Conservation (phyloP, 2,888 invertebrate genomes). For the Julus scanicus region DNA sequence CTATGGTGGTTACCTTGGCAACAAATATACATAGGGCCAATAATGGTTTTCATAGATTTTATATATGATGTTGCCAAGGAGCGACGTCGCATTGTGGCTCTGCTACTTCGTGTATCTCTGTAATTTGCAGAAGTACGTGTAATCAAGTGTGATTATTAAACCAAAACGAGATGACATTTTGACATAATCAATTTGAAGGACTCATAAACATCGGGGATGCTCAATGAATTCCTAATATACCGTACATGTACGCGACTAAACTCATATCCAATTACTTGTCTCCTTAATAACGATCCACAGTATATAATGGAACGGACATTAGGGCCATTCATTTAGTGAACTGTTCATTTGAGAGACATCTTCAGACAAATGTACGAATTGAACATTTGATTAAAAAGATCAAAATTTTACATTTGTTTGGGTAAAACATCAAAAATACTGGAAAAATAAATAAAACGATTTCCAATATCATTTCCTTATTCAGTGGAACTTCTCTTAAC, state of each 20-base stretch:
- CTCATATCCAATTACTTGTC: neutral
- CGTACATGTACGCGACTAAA: neutral
- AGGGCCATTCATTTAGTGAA: no score
- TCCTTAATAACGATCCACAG: neutral
- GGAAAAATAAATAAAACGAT: no score
- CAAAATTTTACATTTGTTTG: no score
- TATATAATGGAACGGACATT: neutral
- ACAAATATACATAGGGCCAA: neutral
- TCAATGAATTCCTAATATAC: neutral
- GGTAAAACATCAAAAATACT: no score
- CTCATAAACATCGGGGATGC: neutral
- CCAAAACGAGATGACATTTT: constrained; percentile 32
- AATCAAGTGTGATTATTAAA: constrained; percentile 48
- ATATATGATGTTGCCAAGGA: constrained; percentile 12
- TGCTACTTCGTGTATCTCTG: neutral
- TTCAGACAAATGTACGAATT: no score
- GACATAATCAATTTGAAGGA: neutral
- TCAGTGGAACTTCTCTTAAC: no score
- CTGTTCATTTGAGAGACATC: no score
- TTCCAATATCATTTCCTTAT: no score
- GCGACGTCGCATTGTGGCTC: neutral
- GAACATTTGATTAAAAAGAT: no score
- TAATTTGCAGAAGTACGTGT: constrained; percentile 21
- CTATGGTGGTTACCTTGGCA: neutral
- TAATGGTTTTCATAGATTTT: neutral